Conservation (phyloP, 2,888 invertebrate genomes). For the Epistrophe grossulariae region DNA sequence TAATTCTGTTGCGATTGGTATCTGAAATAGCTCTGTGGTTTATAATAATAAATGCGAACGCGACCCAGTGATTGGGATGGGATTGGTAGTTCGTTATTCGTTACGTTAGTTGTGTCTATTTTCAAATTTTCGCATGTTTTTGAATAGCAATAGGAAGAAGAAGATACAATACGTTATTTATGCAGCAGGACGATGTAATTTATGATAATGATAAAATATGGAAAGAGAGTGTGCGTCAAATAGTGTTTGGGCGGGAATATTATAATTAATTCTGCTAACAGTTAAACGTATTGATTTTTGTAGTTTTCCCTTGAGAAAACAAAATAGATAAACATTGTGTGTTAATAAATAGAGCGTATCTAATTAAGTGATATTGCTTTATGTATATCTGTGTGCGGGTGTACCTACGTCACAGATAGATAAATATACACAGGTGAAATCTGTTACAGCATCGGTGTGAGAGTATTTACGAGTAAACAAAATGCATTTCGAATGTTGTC, state of each 20-base stretch:
- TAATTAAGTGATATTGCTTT: slow-evolving; percentile 41
- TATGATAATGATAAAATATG: slow-evolving; percentile 50
- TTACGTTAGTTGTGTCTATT: slow-evolving; percentile 17
- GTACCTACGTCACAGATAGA: slow-evolving; percentile 23
- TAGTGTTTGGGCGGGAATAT: slow-evolving; percentile 49
- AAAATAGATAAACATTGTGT: slow-evolving; percentile 12
- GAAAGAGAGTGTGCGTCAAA: slow-evolving; percentile 24
- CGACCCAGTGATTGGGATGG: slow-evolving; percentile 22
- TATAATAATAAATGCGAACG: slow-evolving; percentile 20
- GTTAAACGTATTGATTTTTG: slow-evolving; percentile 49
- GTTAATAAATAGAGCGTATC: slow-evolving; percentile 34
- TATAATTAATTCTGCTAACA: slow-evolving; percentile 33
- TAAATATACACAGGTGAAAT: slow-evolving; percentile 39
- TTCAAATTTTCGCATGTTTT: slow-evolving; percentile 44
- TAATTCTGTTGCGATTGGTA: slow-evolving; percentile 10
- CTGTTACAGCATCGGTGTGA: slow-evolving; percentile 9
- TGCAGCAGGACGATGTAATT: slow-evolving; percentile 60
- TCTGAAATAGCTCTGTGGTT: slow-evolving; percentile 37
- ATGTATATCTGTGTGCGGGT: slow-evolving; percentile 13
- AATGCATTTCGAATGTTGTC: slow-evolving; percentile 60
- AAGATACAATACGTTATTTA: slow-evolving; percentile 43
- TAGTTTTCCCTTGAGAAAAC: slow-evolving; percentile 17
- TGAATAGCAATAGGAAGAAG: slow-evolving; percentile 4
- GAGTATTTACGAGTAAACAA: neutral
- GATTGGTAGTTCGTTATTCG: slow-evolving; percentile 3